Evolutionary conservation across 2,797 vertebrate genomes (phyloP).

Genomic region (Chelmon rostratus): DNA sequence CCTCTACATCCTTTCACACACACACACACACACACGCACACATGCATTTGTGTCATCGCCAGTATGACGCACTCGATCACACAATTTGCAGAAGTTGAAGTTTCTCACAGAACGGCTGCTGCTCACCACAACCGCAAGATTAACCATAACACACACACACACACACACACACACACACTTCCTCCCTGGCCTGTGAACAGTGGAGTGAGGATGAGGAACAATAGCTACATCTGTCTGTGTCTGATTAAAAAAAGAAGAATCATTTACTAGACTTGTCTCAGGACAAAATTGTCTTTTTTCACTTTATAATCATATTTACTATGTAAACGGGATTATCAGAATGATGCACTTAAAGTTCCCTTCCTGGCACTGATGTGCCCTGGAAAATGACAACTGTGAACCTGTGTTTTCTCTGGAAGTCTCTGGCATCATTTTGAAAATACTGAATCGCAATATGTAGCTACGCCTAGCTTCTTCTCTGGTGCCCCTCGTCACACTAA

Average conservation of each 20-base stretch:
- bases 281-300: no score
- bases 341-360: neutral
- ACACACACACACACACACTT: constrained; percentile 13
- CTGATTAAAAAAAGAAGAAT: neutral
- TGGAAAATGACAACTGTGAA: no score
- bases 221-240: neutral
- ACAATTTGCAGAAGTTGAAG: constrained; percentile 47
- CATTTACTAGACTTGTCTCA: neutral
- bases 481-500: no score
- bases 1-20: neutral
- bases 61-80: neutral
- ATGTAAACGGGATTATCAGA: no score
- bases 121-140: constrained; percentile 46
- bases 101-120: constrained; percentile 39
- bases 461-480: no score
- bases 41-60: neutral
- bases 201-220: constrained; percentile 20
- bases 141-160: constrained; percentile 25
- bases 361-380: no score
- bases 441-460: no score
- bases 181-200: constrained; percentile 19
- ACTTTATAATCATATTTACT: neutral
- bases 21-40: neutral
- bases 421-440: no score
- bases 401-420: no score